These are phyloP conservation scores for Setophaga kirtlandii DNA, from an alignment of 2,113 vertebrate species.

Conservation along the genomic window DNA sequence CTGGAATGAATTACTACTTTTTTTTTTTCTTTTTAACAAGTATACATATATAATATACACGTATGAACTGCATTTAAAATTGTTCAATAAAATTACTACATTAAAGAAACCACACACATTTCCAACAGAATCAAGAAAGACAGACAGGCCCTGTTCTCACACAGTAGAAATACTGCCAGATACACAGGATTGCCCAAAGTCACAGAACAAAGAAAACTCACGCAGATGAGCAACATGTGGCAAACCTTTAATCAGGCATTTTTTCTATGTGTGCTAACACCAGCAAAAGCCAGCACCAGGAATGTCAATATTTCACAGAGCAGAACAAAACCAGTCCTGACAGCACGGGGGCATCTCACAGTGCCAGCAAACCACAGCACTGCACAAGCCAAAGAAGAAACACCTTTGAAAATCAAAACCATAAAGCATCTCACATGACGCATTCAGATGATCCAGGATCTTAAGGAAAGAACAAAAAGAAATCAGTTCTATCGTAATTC, in stretches of 20 bases:
- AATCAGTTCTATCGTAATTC: background rate
- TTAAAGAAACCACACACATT: conserved; percentile 60
- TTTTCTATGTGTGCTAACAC: background rate
- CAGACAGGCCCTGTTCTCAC: conserved; percentile 13
- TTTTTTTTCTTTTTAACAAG: conserved; percentile 34
- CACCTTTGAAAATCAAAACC: background rate
- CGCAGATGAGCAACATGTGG: conserved; percentile 63
- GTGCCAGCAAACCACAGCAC: background rate
- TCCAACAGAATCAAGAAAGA: conserved; percentile 11
- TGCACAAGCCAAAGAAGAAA: background rate
- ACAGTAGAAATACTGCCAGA: conserved; percentile 30
- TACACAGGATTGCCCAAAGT: background rate
- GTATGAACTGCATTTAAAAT: conserved; percentile 64
- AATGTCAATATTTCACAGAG: background rate
- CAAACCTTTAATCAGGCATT: conserved; percentile 39
- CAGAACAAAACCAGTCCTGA: conserved; percentile 28
- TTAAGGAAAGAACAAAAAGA: background rate
- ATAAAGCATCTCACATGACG: background rate
- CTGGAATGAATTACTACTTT: conserved; percentile 49
- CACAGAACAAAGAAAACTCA: conserved; percentile 33
- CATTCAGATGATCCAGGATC: background rate
- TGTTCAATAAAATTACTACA: conserved; percentile 62
- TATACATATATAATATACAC: conserved; percentile 52
- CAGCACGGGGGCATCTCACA: background rate
- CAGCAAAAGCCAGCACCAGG: background rate